Evolutionary conservation across 2,113 vertebrate species (phyloP), one percentile per base, ranked within the genome.

Genomic region (Actinemys pallida): DNA sequence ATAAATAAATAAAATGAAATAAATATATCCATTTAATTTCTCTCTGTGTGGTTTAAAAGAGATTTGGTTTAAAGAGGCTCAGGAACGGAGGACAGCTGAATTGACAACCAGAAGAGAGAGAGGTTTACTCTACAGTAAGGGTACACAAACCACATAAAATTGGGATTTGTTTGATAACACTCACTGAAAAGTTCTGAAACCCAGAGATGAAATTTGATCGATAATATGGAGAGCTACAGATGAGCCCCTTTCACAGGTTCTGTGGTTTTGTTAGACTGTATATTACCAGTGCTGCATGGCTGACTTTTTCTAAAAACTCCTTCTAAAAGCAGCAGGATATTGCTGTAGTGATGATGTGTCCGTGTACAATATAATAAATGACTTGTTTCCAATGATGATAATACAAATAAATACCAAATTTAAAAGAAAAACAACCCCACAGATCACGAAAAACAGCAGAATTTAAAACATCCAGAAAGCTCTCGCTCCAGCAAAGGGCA

Each of bases 401-500:
- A 96, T 90, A 49, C 29, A 62, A 95, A 89, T 96, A 96, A 97
- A 95, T 83, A 95, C 11, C 29, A 94, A 97, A 95, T 94, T 78
- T 29, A 87, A 95, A 89, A 81, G 62, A 92, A 92, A 89, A 45
- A 2, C 83, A 89, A 92, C 42, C 54, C 59, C 2, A 20, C 86
- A 91, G 72, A 87, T 89, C 65, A 95, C 76, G 87, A 95, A 92
- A 97, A 97, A 89, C 12, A 95, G 87, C 3, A 0, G 94, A 94
- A 96, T 97, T 96, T 97, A 93, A 92, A 90, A 82, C 93, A 95
- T 90, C 89, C 95, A 94, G 93, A 95, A 96, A 97, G 85, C 95
- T 97, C 87, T 83, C 56, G 90, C 95, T 97, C 94, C 35, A 95
- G 97, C 87, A 95, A 97, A 95, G 96, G 95, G 95, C 96, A 95